Percentiles rank a stretch among this genome's conserved stretches.
phyloP scores from a whole-genome alignment of 2,797 vertebrate genomes.

The Odontamblyopus lacepedii region DNA sequence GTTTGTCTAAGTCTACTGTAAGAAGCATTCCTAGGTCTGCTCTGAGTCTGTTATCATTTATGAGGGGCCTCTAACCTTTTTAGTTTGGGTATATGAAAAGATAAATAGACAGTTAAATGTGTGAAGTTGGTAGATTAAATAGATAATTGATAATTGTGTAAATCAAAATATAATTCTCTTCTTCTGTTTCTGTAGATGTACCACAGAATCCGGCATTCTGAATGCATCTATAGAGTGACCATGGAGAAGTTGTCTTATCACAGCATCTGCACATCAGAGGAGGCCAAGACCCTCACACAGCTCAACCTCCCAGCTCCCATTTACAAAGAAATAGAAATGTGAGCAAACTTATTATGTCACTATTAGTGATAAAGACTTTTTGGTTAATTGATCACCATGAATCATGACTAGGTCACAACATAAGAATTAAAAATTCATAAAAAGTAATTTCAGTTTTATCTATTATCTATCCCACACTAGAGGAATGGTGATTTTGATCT shows the following conservation, averaged over 20 bases:
- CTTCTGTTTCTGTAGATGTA: constrained; percentile 85
- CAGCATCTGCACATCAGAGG: constrained; percentile 96
- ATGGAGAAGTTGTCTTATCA: constrained; percentile 99
- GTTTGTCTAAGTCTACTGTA: neutral
- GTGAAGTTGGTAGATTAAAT: neutral
- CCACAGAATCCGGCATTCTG: constrained; percentile 96
- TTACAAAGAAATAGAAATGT: constrained; percentile 94
- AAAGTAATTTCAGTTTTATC: no score
- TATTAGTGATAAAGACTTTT: neutral
- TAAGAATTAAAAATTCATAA: no score
- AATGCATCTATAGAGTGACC: constrained; percentile 98
- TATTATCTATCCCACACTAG: no score
- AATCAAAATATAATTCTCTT: neutral
- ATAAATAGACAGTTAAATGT: constrained; percentile 33
- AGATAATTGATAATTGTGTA: neutral
- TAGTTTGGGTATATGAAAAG: constrained; percentile 42
- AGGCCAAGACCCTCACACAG: constrained; percentile 92
- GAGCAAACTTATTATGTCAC: constrained; percentile 51
- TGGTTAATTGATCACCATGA: neutral
- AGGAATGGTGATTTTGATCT: no score
- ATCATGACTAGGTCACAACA: no score
- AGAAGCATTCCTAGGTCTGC: constrained; percentile 39
- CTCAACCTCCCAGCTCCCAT: constrained; percentile 88
- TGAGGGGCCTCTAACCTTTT: constrained; percentile 39
- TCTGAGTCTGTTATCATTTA: constrained; percentile 58